phyloP scores from a whole-genome alignment of 2,888 invertebrate species.

The Dendrolimus pini region DNA sequence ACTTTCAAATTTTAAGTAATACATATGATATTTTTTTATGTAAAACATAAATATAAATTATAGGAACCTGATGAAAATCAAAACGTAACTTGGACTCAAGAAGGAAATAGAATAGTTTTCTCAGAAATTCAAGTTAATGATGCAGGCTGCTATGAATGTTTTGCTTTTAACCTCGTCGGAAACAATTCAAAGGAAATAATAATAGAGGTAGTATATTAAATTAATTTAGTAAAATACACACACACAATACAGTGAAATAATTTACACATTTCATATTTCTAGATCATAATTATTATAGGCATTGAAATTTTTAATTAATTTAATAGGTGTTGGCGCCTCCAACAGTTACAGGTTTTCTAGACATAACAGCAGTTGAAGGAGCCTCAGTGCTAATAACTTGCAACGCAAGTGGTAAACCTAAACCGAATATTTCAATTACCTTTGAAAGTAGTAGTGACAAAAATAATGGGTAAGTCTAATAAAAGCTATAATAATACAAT shows the following conservation, averaged over 20 bases:
- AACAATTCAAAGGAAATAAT: constrained; percentile 23
- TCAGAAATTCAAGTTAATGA: constrained; percentile 24
- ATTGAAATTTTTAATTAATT: constrained; percentile 4
- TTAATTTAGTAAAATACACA: background rate
- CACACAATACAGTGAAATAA: background rate
- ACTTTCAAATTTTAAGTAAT: background rate
- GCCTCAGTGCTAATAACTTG: constrained; percentile 36
- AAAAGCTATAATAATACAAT: too few relatives aligned
- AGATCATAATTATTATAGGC: background rate
- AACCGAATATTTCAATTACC: constrained; percentile 38
- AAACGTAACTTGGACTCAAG: constrained; percentile 6
- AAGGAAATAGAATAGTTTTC: background rate
- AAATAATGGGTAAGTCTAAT: constrained; percentile 22
- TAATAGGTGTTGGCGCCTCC: constrained; percentile 47
- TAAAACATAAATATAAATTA: background rate
- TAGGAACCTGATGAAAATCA: constrained; percentile 6
- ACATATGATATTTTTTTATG: too few relatives aligned
- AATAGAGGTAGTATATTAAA: constrained; percentile 32
- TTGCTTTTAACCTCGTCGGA: constrained; percentile 44
- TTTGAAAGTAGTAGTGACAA: constrained; percentile 28
- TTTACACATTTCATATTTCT: background rate
- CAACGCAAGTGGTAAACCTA: constrained; percentile 41
- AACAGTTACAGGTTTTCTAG: constrained; percentile 34
- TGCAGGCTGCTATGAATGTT: constrained; percentile 49
- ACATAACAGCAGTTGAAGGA: constrained; percentile 41